Evolutionary conservation across 1,140 invertebrate species (phyloP), one percentile per base, ranked within the genome.

Genomic region (Stegodyphus dumicola): DNA sequence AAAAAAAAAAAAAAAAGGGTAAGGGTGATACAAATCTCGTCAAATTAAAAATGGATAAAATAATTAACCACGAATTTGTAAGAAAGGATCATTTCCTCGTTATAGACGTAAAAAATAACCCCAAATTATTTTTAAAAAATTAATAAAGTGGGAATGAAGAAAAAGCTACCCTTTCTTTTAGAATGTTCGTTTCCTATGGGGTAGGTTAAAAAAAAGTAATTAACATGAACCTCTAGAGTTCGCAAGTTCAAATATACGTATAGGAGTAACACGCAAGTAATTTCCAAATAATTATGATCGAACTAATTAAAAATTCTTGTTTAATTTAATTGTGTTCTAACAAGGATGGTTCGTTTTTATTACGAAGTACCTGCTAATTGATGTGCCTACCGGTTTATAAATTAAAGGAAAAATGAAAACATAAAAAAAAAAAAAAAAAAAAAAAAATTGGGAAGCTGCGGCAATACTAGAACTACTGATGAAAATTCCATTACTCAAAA

Each of bases 401-500:
- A 85, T 85, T 85, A 85, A 76, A 75, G 81, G 10, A 56, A 56
- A 75, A 33, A 33, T 33, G 33, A 33, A 33, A 69, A 51, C 71
- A 53, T 64, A 54, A 69, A 13, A 69, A 69, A 84, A 67, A 60
- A 9, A 81, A 64, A 71, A 52, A 52, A 73, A 51, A 66, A 17
- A 17, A 17, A 66, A 17, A 66, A n/a, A 66, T 66, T n/a, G 15
- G 10, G 7, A n/a, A 9, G 7, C 73, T 69, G 60, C 74, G 56
- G 74, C 53, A 33, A 13, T 18, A 51, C 69, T 67, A 51, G 77
- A 66, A 73, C 15, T 56, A 69, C 81, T 75, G 81, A 85, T 77
- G 81, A 85, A 85, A 85, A 76, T 85, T 85, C 81, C 81, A 85
- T 85, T 85, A 85, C 81, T 85, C 81, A 85, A 85, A 85, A 85